Evolutionary conservation across 2,113 vertebrate species (phyloP), one percentile per base, ranked within the genome.

Genomic region (Tursiops truncatus): DNA sequence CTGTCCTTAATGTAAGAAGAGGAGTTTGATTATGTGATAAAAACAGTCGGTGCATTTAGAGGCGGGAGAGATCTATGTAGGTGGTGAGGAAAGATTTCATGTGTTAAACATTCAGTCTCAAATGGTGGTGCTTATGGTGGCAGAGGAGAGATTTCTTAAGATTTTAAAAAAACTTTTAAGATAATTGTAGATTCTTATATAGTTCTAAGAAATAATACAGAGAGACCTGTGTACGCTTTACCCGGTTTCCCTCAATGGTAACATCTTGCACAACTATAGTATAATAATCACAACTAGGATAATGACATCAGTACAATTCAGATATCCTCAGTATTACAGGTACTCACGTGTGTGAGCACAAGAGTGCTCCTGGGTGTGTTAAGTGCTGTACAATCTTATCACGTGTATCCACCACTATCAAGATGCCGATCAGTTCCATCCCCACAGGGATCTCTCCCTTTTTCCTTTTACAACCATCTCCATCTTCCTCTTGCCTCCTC

Each of bases 1-100:
- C 50, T 86, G 56, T 89, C 44, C 36, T 74, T 80, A 93, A 60
- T 80, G 21, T 81, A 56, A 89, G 62, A 89, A n/a, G 20, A 90
- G 17, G 23, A 60, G 36, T 79, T 70, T 38, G 62, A 87, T 8
- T 50, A 9, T 9, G 1, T 76, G 41, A 87, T 23, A 25, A 80
- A 93, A 91, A 28, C n/a, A 60, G 12, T 33, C 31, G 41, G 36
- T 63, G 10, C 13, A 7, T 28, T 93, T 31, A 71, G 38, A 92
- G 12, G 10, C 67, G 9, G 31, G 71, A 60, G 15, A 47, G 14
- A 79, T 31, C 65, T 68, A 0, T 70, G 68, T 58, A 83, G 70
- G 23, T 90, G 47, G 17, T 47, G 68, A 77, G 73, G 36, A 81
- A 60, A 74, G 70, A 6, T 81, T 68, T 86, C 21, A 5, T 26